A percentile compares a stretch with the other conserved stretches of the same genome.
phyloP scores from a whole-genome alignment of 2,888 invertebrate species.

The Troides aeacus region DNA sequence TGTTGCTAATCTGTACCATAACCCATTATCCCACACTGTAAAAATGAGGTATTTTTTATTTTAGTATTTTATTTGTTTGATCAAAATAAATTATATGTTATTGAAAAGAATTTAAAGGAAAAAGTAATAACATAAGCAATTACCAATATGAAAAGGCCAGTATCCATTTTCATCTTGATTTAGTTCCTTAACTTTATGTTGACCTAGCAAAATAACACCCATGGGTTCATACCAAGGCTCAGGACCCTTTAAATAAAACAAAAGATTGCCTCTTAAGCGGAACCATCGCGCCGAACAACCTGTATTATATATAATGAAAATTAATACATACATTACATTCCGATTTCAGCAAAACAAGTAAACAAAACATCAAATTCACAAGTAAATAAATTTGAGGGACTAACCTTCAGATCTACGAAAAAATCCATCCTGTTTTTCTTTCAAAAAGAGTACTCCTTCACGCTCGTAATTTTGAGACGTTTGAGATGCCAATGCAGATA shows the following conservation, averaged over 20 bases:
- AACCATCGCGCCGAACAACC: constrained; percentile 84
- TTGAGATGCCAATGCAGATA: constrained; percentile 91
- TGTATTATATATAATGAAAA: constrained; percentile 34
- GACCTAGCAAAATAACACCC: constrained; percentile 93
- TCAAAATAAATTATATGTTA: constrained; percentile 18
- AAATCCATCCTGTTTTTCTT: constrained; percentile 94
- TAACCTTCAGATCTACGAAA: constrained; percentile 95
- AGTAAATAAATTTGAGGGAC: constrained; percentile 37
- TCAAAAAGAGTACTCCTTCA: constrained; percentile 91
- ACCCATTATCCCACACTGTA: constrained; percentile 90
- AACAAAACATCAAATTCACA: not conserved
- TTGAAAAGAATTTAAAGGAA: not conserved
- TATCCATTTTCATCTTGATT: constrained; percentile 84
- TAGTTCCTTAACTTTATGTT: constrained; percentile 87
- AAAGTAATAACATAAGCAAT: constrained; percentile 33
- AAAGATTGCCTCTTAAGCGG: constrained; percentile 92
- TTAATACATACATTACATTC: not conserved
- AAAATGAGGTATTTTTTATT: constrained; percentile 25
- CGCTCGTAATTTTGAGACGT: constrained; percentile 94
- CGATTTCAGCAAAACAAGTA: too few species aligned
- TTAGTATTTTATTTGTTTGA: not conserved
- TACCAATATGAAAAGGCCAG: constrained; percentile 91
- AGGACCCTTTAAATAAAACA: constrained; percentile 95
- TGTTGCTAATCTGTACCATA: constrained; percentile 89
- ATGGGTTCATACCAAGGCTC: constrained; percentile 93